These are phyloP conservation scores for Progne subis DNA, from an alignment of 2,113 vertebrate species.

Conservation along the genomic window DNA sequence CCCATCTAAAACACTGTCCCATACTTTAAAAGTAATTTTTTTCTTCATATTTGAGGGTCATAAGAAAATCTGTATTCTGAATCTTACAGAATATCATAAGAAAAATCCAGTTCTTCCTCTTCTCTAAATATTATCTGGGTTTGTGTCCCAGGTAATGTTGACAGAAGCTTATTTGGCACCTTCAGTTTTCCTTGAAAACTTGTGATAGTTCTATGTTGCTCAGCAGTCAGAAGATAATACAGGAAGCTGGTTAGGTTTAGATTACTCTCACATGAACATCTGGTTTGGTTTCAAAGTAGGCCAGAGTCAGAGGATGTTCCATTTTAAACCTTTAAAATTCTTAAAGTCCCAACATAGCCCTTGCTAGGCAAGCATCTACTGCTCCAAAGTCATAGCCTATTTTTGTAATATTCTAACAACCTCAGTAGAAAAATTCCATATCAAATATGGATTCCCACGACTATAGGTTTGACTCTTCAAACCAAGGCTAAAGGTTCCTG, in stretches of 20 bases:
- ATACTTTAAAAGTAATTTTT: not conserved
- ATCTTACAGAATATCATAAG: not conserved
- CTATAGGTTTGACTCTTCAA: not conserved
- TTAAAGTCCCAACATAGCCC: not conserved
- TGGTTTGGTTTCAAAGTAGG: not conserved
- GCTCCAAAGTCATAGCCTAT: not conserved
- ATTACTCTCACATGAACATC: not conserved
- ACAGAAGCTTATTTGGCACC: not conserved
- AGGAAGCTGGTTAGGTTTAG: not conserved
- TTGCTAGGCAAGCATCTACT: not conserved
- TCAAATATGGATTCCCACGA: not conserved
- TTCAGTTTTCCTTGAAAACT: not conserved
- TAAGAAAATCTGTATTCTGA: not conserved
- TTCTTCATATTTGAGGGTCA: not conserved
- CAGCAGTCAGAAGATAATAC: not conserved
- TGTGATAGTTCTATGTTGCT: not conserved
- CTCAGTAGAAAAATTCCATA: not conserved
- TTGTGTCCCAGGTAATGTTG: not conserved
- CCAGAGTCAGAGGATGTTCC: not conserved
- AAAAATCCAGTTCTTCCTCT: not conserved
- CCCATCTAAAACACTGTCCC: not conserved
- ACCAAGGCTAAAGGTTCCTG: not conserved
- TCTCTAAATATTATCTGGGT: not conserved
- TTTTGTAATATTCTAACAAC: not conserved
- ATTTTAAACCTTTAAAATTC: not conserved